phyloP scores from a whole-genome alignment of 92 coral and sea anemone species.

The Epizoanthus fatuus region DNA sequence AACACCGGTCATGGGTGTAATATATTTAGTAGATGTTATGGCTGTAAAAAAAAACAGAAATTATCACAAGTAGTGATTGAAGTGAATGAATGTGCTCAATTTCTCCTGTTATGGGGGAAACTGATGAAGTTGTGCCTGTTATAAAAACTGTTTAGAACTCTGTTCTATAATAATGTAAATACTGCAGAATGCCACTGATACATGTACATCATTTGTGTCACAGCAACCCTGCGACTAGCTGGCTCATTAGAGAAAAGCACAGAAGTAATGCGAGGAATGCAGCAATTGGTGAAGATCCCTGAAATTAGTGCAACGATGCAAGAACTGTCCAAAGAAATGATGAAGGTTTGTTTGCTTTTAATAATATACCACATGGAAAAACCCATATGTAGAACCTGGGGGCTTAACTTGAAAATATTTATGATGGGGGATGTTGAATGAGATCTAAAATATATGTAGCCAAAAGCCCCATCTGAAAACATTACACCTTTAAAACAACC shows the following conservation, averaged over 20 bases:
- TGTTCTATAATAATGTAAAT: too few relatives aligned
- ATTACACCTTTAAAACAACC: too few relatives aligned
- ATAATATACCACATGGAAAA: too few relatives aligned
- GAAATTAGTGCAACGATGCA: conserved; percentile 94
- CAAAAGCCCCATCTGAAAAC: too few relatives aligned
- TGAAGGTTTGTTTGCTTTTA: conserved; percentile 75
- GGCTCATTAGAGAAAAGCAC: conserved; percentile 95
- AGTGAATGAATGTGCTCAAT: too few relatives aligned
- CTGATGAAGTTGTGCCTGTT: not conserved
- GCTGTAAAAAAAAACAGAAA: too few relatives aligned
- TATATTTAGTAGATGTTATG: too few relatives aligned
- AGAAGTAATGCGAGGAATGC: conserved; percentile 95
- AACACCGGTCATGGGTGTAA: too few relatives aligned
- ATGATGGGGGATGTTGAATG: not conserved
- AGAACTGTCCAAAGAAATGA: conserved; percentile 98
- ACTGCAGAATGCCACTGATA: not conserved
- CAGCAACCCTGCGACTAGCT: conserved; percentile 90
- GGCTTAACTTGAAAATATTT: not conserved
- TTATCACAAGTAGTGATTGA: too few relatives aligned
- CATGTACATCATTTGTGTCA: not conserved
- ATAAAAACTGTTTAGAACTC: not conserved
- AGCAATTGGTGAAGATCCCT: conserved; percentile 90
- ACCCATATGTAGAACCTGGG: too few relatives aligned
- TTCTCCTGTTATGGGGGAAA: too few relatives aligned
- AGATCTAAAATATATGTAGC: too few relatives aligned